These are phyloP conservation scores for Imbricaverruca yamaguchii DNA, from an alignment of 2,888 invertebrate species.

Conservation along the genomic window DNA sequence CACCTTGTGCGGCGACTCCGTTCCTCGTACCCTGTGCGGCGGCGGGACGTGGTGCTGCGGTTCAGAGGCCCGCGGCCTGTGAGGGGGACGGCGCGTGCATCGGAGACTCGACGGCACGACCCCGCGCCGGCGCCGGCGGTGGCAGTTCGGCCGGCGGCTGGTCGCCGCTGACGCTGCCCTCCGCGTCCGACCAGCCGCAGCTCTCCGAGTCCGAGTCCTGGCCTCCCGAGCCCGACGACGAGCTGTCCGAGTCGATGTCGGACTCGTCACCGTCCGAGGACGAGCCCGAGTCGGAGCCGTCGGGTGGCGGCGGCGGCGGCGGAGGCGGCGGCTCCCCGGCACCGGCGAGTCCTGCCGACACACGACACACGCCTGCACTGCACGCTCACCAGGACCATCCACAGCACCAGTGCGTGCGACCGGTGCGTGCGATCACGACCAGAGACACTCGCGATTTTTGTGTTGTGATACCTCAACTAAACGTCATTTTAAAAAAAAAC, in stretches of 20 bases:
- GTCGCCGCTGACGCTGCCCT: neutral
- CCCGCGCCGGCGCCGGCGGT: neutral
- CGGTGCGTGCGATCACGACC: too few relatives aligned
- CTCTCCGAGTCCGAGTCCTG: constrained; percentile 17
- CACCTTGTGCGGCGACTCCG: neutral
- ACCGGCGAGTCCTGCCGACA: neutral
- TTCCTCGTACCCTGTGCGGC: neutral
- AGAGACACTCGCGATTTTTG: too few relatives aligned
- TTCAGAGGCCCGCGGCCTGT: neutral
- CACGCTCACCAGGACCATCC: too few relatives aligned
- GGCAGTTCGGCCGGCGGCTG: neutral
- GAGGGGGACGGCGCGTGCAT: neutral
- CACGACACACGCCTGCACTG: too few relatives aligned
- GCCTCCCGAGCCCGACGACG: neutral
- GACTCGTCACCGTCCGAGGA: constrained; percentile 5
- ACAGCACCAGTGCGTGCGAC: too few relatives aligned
- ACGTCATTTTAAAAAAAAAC: too few relatives aligned
- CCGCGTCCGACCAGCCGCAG: constrained; percentile 19
- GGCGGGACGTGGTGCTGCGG: neutral
- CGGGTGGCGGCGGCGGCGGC: neutral
- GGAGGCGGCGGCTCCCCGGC: neutral
- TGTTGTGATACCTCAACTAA: too few relatives aligned
- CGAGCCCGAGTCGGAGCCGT: neutral
- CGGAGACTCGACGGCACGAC: too few relatives aligned
- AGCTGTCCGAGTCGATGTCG: neutral